Evolutionary conservation across 2,113 vertebrate species (phyloP).

Genomic region (Rattus rattus): DNA sequence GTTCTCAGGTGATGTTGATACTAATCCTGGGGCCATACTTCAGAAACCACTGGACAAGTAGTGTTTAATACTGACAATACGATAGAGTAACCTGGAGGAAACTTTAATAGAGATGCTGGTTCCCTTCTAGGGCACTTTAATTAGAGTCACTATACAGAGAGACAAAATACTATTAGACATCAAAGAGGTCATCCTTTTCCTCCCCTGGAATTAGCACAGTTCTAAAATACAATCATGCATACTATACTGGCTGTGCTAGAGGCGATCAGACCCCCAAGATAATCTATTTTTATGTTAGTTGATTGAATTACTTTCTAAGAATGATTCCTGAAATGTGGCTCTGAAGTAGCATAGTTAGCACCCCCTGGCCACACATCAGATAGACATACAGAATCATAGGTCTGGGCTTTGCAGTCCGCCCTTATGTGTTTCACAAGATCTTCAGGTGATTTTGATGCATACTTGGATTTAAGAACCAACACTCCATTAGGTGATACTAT

Average conservation of each 20-base stretch:
- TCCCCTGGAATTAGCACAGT: background rate
- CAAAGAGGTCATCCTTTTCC: background rate
- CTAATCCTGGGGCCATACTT: background rate
- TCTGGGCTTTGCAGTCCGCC: background rate
- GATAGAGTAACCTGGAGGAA: background rate
- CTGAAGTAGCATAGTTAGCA: background rate
- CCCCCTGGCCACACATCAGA: rapidly evolving
- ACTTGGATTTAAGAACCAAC: background rate
- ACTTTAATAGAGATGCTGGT: background rate
- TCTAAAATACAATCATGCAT: background rate
- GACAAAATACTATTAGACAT: background rate
- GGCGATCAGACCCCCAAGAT: background rate
- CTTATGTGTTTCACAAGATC: background rate
- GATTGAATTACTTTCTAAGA: background rate
- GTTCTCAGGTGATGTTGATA: background rate
- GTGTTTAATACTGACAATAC: background rate
- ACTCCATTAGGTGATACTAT: background rate
- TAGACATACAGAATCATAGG: background rate
- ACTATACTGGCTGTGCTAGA: background rate
- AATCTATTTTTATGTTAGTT: background rate
- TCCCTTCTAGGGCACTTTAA: background rate
- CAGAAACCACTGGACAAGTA: background rate
- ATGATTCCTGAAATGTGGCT: background rate
- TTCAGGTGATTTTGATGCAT: background rate
- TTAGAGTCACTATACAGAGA: background rate